Conservation (phyloP, 2,888 invertebrate genomes). For the Copidosoma aretas region DNA sequence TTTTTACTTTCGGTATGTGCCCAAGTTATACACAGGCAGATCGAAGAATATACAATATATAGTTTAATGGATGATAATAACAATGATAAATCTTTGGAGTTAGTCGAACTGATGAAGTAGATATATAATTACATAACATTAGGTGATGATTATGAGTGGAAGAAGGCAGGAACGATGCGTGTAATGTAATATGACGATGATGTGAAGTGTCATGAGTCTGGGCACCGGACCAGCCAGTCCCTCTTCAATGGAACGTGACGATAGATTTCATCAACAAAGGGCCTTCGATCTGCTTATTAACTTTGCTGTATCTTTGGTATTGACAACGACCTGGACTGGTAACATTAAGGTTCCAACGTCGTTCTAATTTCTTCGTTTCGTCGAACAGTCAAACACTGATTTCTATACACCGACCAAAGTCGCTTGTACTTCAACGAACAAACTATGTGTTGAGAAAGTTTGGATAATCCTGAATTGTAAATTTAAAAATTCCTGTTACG, state of each 20-base stretch:
- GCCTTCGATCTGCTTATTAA: constrained; percentile 39
- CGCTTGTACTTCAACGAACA: constrained; percentile 23
- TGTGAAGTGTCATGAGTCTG: constrained; percentile 34
- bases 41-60: constrained; percentile 24
- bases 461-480: too few species aligned
- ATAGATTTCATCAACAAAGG: constrained; percentile 35
- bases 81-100: constrained; percentile 35
- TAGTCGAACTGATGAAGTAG: constrained; percentile 26
- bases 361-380: constrained; percentile 13
- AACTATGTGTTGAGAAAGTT: constrained; percentile 29
- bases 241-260: constrained; percentile 25
- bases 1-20: constrained; percentile 19
- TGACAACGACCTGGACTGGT: constrained; percentile 23
- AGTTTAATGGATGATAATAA: constrained; percentile 33
- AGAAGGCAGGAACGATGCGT: background rate
- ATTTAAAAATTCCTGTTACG: too few species aligned
- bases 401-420: constrained; percentile 33
- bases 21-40: constrained; percentile 33
- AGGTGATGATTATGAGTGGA: constrained; percentile 8
- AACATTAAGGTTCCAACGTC: constrained; percentile 20
- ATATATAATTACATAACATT: constrained; percentile 16
- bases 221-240: constrained; percentile 54
- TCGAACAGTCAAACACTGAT: constrained; percentile 37
- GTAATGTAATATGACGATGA: constrained; percentile 33
- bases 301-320: constrained; percentile 40